Evolutionary conservation across 2,113 vertebrate species (phyloP), one percentile per base, ranked within the genome.

Genomic region (Xyliphius kryptos): DNA sequence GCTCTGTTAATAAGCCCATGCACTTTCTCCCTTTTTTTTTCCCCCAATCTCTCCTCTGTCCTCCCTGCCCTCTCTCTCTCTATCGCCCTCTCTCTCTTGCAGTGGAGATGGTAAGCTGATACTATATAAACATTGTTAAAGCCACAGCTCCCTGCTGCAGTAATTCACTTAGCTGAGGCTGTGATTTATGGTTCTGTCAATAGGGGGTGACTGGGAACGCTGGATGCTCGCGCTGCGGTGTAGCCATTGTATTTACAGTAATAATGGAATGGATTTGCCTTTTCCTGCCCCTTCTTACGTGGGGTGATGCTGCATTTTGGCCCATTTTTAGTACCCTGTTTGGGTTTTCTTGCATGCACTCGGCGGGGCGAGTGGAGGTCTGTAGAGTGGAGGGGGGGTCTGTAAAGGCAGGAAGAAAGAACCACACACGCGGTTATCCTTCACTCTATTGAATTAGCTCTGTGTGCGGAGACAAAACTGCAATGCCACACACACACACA

Each of bases 121-220:
- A 86, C 85, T 83, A 88, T 83, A 86, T 85, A 89, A 87, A 88
- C 83, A 87, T 81, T 84, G 86, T 88, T 89, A 91, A 91, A 91
- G 83, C 82, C 86, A 86, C 83, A 88, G 81, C 81, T 86, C 87
- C 79, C 84, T 84, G 87, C 86, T 87, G 87, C 87, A 87, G 88
- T 91, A 92, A 91, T 91, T 91, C 90, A 92, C 89, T 92, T 91
- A 94, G 89, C 87, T 90, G 89, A 83, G 85, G 51, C 84, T 81
- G 79, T 91, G 90, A 93, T 94, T 92, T 92, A 95, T 91, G 89
- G 83, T 84, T 90, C 87, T 92, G 91, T 91, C 89, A 91, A 87
- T 88, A 86, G 80, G 75, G 82, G 77, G 86, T 89, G 84, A 87
- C 81, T 82, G 82, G 83, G 83, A 87, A 83, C 76, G 74, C 79